Percentiles rank a stretch among this genome's conserved stretches.
These are phyloP conservation scores for Dolichomitus sp. DNA, from an alignment of 2,888 invertebrate genomes.

Conservation along the genomic window DNA sequence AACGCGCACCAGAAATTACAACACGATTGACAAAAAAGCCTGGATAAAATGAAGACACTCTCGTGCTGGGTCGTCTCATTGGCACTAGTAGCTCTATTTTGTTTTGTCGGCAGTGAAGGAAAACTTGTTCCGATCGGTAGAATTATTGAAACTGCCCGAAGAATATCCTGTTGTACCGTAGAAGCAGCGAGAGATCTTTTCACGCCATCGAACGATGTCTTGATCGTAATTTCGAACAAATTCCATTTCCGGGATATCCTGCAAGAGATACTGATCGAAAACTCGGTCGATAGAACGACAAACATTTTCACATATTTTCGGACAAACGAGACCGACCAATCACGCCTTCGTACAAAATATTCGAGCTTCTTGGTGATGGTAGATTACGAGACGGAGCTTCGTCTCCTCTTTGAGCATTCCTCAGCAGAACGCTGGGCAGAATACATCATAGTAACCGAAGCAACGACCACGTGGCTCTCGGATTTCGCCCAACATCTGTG, in stretches of 20 bases:
- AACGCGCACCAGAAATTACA: too few relatives aligned
- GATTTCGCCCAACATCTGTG: slow-evolving; percentile 18
- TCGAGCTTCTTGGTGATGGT: slow-evolving; percentile 29
- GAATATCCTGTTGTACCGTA: background rate
- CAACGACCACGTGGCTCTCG: slow-evolving; percentile 5
- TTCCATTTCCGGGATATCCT: background rate
- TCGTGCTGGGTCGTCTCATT: background rate
- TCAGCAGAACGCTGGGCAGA: slow-evolving; percentile 2
- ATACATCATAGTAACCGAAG: slow-evolving; percentile 24
- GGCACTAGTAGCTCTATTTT: background rate
- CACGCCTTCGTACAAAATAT: background rate
- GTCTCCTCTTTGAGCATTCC: background rate
- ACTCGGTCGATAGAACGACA: background rate
- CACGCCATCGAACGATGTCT: slow-evolving; percentile 25
- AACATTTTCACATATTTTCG: slow-evolving; percentile 1
- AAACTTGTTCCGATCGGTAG: background rate
- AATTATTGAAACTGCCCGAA: background rate
- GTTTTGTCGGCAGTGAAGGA: background rate
- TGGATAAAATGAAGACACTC: slow-evolving; percentile 3
- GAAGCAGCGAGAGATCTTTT: slow-evolving; percentile 7
- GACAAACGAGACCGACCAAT: background rate
- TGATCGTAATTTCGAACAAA: background rate
- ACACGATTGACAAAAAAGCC: too few relatives aligned
- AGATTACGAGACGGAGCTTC: background rate
- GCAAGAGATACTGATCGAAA: background rate